Evolutionary conservation across 2,113 vertebrate genomes (phyloP).

Genomic region (Lagenorhynchus albirostris): DNA sequence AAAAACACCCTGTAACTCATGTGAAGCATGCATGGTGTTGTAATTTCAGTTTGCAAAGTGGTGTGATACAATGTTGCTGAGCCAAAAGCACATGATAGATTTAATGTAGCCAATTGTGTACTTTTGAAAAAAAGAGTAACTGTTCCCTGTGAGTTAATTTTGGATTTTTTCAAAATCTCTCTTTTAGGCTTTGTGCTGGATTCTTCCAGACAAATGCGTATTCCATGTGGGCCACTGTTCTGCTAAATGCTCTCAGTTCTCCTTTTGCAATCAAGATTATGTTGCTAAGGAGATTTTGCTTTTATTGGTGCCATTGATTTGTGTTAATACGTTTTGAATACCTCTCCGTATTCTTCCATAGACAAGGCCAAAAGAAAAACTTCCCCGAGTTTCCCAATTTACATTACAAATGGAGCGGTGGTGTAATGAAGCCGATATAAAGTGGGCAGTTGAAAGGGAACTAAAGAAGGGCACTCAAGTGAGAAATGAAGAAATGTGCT

Average conservation of each 20-base stretch:
- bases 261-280: slow-evolving; percentile 98
- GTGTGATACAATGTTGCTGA: slow-evolving; percentile 90
- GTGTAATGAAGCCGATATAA: slow-evolving; percentile 93
- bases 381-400: slow-evolving; percentile 97
- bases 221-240: slow-evolving; percentile 91
- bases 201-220: slow-evolving; percentile 92
- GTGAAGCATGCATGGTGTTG: slow-evolving; percentile 78
- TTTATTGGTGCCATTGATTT: slow-evolving; percentile 99
- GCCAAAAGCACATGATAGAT: slow-evolving; percentile 88
- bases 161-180: slow-evolving; percentile 95
- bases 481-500: slow-evolving; percentile 97
- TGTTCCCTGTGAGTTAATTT: slow-evolving; percentile 99
- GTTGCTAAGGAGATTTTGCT: slow-evolving; percentile 99
- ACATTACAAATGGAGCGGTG: slow-evolving; percentile 93
- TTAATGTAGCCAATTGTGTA: slow-evolving; percentile 96
- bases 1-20: slow-evolving; percentile 68
- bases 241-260: slow-evolving; percentile 93
- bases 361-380: slow-evolving; percentile 94
- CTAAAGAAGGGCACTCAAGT: slow-evolving; percentile 99
- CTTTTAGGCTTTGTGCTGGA: slow-evolving; percentile 92
- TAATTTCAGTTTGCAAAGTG: slow-evolving; percentile 85
- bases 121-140: slow-evolving; percentile 96
- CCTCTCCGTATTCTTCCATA: slow-evolving; percentile 94
- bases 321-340: slow-evolving; percentile 99
- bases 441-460: slow-evolving; percentile 90